Evolutionary conservation across 1,140 invertebrate genomes (phyloP), one percentile per base, ranked within the genome.

Genomic region (Aphaenogaster floridana): DNA sequence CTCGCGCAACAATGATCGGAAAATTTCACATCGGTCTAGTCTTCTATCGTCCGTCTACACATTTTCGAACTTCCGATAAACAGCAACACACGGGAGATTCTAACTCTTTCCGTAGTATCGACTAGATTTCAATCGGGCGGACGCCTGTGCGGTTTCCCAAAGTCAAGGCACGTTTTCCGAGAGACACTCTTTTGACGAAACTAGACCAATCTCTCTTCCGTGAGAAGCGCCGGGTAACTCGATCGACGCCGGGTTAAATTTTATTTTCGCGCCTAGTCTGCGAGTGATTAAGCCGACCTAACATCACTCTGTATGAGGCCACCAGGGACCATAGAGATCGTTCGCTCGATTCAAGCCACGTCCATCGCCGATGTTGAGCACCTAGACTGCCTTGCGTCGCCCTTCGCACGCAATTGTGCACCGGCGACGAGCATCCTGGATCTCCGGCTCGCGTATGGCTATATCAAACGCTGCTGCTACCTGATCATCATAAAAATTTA

Each of bases 401-500:
- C 69, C 90, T 76, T 74, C 45, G 91, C 87, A 90, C 89, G 88
- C 93, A 90, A 94, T 94, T 92, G 89, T 89, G 93, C 90, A 88
- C 86, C 71, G 80, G 74, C 79, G 79, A 64, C 87, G 77, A 72
- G 68, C 39, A 77, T 64, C 57, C 61, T 61, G 79, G 85, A 85
- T 87, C 80, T 28, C 50, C 77, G 34, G 36, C 0, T 48, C n/a
- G 45, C 77, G 39, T 71, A 92, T 88, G 71, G 89, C 89, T 94
- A 92, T 91, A 94, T 94, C 91, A 92, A 93, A 90, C 84, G 90
- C 86, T 88, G 77, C 87, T 90, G 86, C 89, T 93, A 94, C 92
- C 93, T 95, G 94, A 95, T 95, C 93, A 95, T 92, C 94, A 95
- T 95, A 95, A 95, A 95, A 95, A 94, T 95, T 93, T 94, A 94